Evolutionary conservation across 1,140 invertebrate species (phyloP).

Genomic region (Drosophila arizonae): DNA sequence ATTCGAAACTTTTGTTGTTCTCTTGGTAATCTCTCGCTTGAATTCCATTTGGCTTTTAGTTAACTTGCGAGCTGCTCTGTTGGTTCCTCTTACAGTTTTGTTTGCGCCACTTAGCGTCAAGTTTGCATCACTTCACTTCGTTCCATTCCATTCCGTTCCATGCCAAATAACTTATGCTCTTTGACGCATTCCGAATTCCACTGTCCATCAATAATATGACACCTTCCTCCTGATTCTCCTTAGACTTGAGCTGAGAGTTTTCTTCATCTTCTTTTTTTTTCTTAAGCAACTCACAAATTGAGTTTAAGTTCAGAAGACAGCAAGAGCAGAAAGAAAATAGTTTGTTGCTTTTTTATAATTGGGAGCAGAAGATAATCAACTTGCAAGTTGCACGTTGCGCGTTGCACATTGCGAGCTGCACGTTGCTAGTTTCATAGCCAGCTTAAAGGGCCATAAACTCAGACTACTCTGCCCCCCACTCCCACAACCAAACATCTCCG

Average conservation of each 20-base stretch:
- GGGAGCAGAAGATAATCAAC: conserved; percentile 49
- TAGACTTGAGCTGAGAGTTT: neutral
- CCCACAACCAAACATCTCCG: neutral
- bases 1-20: neutral
- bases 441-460: conserved; percentile 23
- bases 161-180: conserved; percentile 35
- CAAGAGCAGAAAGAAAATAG: conserved; percentile 6
- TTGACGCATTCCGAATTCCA: conserved; percentile 9
- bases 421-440: conserved; percentile 6
- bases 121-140: conserved; percentile 3
- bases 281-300: conserved; percentile 29
- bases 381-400: conserved; percentile 21
- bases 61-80: conserved; percentile 3
- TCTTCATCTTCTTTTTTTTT: conserved; percentile 10
- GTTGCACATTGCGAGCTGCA: conserved; percentile 6
- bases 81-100: conserved; percentile 20
- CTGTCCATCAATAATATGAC: conserved; percentile 21
- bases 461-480: conserved; percentile 12
- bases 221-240: neutral
- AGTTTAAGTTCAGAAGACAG: conserved; percentile 16
- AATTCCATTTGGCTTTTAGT: conserved; percentile 9
- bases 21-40: neutral
- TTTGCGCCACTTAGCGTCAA: conserved; percentile 33
- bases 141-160: conserved; percentile 5
- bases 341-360: conserved; percentile 32